These are phyloP conservation scores for Chaenodraco wilsoni DNA, from an alignment of 2,797 vertebrate genomes.

Conservation along the genomic window DNA sequence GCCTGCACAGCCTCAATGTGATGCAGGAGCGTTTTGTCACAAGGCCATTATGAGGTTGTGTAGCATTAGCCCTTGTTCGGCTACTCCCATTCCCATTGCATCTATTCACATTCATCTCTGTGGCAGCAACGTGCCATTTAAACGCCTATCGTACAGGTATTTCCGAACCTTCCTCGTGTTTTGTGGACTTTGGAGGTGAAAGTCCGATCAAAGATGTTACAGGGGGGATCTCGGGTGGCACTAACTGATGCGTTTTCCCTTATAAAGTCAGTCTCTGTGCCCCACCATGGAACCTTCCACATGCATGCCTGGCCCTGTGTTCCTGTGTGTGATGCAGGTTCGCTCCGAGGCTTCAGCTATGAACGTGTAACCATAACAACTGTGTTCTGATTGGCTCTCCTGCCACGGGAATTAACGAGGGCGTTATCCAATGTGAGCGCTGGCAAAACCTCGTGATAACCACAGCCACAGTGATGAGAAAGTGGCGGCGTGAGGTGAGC, in stretches of 20 bases:
- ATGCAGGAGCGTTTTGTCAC: conserved; percentile 57
- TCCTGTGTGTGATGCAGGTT: conserved; percentile 46
- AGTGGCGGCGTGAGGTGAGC: conserved; percentile 88
- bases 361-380: conserved; percentile 92
- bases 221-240: background rate
- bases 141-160: conserved; percentile 24
- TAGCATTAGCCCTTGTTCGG: conserved; percentile 54
- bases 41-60: conserved; percentile 53
- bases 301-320: conserved; percentile 32
- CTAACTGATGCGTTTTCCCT: background rate
- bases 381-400: conserved; percentile 86
- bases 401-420: conserved; percentile 79
- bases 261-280: conserved; percentile 20
- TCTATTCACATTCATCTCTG: conserved; percentile 50
- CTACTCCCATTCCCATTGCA: conserved; percentile 46
- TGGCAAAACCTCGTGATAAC: conserved; percentile 78
- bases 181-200: conserved; percentile 12
- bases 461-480: conserved; percentile 90
- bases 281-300: conserved; percentile 20
- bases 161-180: background rate
- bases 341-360: conserved; percentile 89
- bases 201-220: background rate
- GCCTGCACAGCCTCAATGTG: conserved; percentile 29
- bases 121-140: conserved; percentile 1
- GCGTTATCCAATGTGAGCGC: conserved; percentile 94